A percentile compares a stretch with the other conserved stretches of the same genome.
Evolutionary conservation across 2,888 invertebrate species (phyloP).

Genomic region (Idaea aversata): DNA sequence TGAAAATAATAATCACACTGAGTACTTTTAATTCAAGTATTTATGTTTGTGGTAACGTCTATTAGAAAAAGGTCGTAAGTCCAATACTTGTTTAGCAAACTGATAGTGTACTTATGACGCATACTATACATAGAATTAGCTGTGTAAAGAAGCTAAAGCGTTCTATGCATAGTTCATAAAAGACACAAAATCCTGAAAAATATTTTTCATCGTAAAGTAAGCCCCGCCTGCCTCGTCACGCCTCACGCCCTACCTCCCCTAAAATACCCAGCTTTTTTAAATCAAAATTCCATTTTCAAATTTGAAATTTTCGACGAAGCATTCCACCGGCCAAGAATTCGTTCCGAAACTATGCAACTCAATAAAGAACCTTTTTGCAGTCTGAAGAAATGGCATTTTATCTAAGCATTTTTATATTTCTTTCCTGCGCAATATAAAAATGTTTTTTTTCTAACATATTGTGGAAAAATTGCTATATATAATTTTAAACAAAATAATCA

Average conservation of each 20-base stretch:
- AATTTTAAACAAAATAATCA: no score
- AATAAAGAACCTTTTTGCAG: constrained; percentile 31
- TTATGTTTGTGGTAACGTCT: no score
- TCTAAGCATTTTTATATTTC: no score
- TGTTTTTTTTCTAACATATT: neutral
- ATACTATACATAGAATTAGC: no score
- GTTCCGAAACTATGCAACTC: constrained; percentile 44
- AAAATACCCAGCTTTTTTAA: constrained; percentile 44
- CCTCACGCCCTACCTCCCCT: constrained; percentile 37
- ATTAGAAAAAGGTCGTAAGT: no score
- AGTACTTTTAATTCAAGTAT: no score
- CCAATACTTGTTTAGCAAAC: no score
- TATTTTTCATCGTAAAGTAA: constrained; percentile 27
- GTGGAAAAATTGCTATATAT: neutral
- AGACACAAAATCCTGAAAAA: no score
- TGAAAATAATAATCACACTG: no score
- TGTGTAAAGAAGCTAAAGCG: no score
- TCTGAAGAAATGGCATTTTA: constrained; percentile 17
- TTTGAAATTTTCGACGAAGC: constrained; percentile 61
- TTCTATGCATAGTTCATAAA: no score
- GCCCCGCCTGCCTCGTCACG: constrained; percentile 40
- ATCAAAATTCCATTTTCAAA: constrained; percentile 58
- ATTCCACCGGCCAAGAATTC: constrained; percentile 44
- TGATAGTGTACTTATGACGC: no score
- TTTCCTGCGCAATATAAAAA: neutral